Evolutionary conservation across 2,888 invertebrate species (phyloP), one percentile per base, ranked within the genome.

Genomic region (Archips crataeganus): DNA sequence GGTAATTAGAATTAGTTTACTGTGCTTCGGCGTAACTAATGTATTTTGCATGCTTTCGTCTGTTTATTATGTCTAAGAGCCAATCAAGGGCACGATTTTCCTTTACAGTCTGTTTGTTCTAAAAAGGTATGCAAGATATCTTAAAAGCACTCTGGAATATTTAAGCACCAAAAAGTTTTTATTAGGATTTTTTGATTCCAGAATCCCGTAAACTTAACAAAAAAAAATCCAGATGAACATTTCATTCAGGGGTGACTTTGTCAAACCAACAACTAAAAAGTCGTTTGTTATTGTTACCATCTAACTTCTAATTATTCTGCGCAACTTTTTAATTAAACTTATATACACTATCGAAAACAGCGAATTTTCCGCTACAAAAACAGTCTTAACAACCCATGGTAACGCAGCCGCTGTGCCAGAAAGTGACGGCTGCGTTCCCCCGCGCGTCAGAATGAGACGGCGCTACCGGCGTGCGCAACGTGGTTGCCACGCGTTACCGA

Each of bases 391-490:
- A 3, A 6, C 45, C 63, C 45, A 36, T 65, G 54, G 34, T 65
- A 65, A 65, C 72, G 75, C 61, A 60, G 73, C 63, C n/a, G 61
- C 63, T n/a, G 62, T 39, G 80, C 60, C 76, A 63, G 81, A 84
- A 77, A 75, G 85, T 77, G 84, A 87, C 72, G 74, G 74, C 32
- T 8, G 32, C 15, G 65, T 32, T 13, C 13, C 57, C 9, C 54
- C 60, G 9, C 23, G 39, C 36, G 82, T 71, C 45, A 51, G 80
- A 85, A 39, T 51, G 84, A 76, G 81, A 84, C 69, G 68, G 72
- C 54, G 4, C 62, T 83, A 85, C 87, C 89, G 88, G 90, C 84
- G 84, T 81, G 79, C 81, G 84, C 87, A 88, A 86, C 89, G 91
- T 91, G 90, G 80, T 78, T 10, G 76, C 86, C 89, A 89, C 90